Evolutionary conservation across 2,797 vertebrate genomes (phyloP), one percentile per base, ranked within the genome.

Genomic region (Galagoides demidoff): DNA sequence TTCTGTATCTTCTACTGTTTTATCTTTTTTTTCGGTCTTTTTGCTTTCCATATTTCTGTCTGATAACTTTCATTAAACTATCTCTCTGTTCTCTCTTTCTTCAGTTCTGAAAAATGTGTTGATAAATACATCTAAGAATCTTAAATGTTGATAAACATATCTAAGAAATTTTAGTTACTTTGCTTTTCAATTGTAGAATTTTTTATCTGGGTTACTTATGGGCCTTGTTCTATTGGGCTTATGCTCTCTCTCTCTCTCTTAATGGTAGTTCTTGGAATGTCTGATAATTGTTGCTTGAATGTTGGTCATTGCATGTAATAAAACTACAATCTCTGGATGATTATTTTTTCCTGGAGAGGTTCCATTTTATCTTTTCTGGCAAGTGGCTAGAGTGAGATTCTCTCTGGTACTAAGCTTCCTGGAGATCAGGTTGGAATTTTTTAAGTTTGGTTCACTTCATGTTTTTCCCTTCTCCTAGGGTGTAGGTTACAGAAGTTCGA

Each of bases 81-180:
- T 59, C 39, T 93, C 95, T n/a, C 49, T 84, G 63, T 66, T 93
- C 39, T 57, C 74, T 81, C 59, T 76, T 29, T 94, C 82, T 96
- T 94, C 10, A 92, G 9, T 22, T 55, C 13, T 14, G 64, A 57
- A 52, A 55, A 93, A 27, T 43, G 7, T 20, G 27, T 87, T 90
- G 77, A 59, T 90, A 57, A 92, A 66, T 3, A 49, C 31, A 77
- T 34, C 23, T 90, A 70, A n/a, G 27, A 89, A 81, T 43, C 39
- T 43, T 43, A 43, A 43, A 6, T 20, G 27, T 87, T 90, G 77
- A 59, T 90, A 57, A 92, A 66, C 4, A 49, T 31, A 77, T 34
- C 23, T 90, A 70, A n/a, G 31, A 89, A 81, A 7, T 13, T 63
- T 79, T 82, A 83, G 14, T 81, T 77, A 61, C 49, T 63, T 23